These are phyloP conservation scores for Tauraco hartlaubi DNA, from an alignment of 2,797 vertebrate species.

Conservation along the genomic window DNA sequence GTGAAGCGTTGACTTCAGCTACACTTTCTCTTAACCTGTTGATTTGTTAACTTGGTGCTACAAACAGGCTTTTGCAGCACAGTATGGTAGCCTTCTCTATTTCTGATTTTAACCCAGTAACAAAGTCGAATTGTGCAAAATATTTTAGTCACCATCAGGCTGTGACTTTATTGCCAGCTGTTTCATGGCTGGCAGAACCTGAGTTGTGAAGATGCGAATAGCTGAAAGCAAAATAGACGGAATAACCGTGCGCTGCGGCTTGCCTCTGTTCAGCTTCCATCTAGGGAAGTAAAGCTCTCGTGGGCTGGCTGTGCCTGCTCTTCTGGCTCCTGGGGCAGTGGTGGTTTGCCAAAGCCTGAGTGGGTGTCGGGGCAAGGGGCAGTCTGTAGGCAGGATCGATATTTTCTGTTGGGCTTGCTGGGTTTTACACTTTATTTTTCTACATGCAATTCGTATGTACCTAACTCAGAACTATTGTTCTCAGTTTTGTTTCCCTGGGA, in stretches of 20 bases:
- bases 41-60: neutral
- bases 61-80: neutral
- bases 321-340: neutral
- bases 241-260: neutral
- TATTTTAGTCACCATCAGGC: neutral
- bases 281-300: neutral
- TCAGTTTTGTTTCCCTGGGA: neutral
- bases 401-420: neutral
- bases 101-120: neutral
- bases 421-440: neutral
- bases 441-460: accelerated
- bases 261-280: neutral
- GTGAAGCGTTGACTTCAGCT: neutral
- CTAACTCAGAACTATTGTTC: neutral
- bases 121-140: neutral
- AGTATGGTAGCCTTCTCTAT: neutral
- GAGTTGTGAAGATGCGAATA: neutral
- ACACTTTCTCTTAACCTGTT: neutral
- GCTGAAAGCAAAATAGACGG: neutral
- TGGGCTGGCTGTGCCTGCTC: neutral
- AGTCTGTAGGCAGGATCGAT: neutral
- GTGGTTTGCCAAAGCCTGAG: neutral
- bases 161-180: neutral
- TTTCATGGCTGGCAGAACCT: neutral
- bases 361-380: neutral